Evolutionary conservation across 1,140 invertebrate genomes (phyloP).

Genomic region (Sipha flava): DNA sequence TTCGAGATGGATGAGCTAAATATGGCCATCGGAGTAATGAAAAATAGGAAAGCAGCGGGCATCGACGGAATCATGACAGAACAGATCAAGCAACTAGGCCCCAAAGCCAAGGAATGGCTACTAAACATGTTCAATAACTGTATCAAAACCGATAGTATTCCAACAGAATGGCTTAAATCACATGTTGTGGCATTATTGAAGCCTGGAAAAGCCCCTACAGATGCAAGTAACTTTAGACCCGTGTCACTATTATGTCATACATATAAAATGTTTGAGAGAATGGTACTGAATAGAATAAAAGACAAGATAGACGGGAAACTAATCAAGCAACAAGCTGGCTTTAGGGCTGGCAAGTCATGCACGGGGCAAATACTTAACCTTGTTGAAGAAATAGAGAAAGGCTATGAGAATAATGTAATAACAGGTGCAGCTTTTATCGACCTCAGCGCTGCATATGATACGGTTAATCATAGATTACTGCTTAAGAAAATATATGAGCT

Average conservation of each 20-base stretch:
- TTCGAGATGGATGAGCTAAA: not conserved
- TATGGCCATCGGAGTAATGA: too few relatives aligned
- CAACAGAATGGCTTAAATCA: slow-evolving; percentile 8
- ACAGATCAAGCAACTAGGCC: slow-evolving; percentile 24
- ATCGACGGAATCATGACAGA: not conserved
- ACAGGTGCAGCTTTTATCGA: too few relatives aligned
- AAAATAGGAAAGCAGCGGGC: too few relatives aligned
- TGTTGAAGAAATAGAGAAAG: too few relatives aligned
- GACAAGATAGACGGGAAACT: not conserved
- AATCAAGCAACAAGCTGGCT: slow-evolving; percentile 27
- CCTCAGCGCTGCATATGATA: too few relatives aligned
- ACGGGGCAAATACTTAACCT: slow-evolving; percentile 31
- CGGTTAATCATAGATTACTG: not conserved
- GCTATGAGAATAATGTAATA: too few relatives aligned
- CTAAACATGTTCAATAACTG: slow-evolving; percentile 14
- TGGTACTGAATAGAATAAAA: slow-evolving; percentile 30
- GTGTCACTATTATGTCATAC: slow-evolving; percentile 34
- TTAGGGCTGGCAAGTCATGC: slow-evolving; percentile 28
- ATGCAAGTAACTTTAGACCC: slow-evolving; percentile 31
- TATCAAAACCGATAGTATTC: slow-evolving; percentile 22
- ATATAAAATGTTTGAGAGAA: slow-evolving; percentile 34
- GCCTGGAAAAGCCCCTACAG: slow-evolving; percentile 32
- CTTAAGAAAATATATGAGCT: slow-evolving; percentile 10
- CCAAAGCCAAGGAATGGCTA: slow-evolving; percentile 13
- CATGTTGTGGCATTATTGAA: slow-evolving; percentile 31